Percentiles rank a stretch among this genome's conserved stretches.
Evolutionary conservation across 1,140 invertebrate species (phyloP).

Genomic region (Eufriesea mexicana): DNA sequence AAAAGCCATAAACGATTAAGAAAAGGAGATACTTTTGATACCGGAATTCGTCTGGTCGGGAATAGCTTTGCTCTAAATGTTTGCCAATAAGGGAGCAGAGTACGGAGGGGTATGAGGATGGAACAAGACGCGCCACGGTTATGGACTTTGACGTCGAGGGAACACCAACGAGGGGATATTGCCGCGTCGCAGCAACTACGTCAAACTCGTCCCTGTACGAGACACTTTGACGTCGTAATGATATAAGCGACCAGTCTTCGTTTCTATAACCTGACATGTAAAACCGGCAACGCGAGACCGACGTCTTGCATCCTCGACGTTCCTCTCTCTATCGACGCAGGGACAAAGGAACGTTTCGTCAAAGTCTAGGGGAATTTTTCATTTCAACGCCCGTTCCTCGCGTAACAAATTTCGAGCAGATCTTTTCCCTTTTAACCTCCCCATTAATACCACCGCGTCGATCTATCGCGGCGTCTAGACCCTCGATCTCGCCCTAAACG

Average conservation of each 20-base stretch:
- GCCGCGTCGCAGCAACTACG: constrained; percentile 53
- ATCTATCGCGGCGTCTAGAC: neutral
- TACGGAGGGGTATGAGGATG: neutral
- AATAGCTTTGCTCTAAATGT: neutral
- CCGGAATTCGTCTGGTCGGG: too few species aligned
- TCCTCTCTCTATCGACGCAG: neutral
- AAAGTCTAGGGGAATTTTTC: too few species aligned
- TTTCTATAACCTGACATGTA: constrained; percentile 24
- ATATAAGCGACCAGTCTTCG: constrained; percentile 53
- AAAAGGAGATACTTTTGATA: too few species aligned
- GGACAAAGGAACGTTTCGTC: neutral
- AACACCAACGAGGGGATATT: constrained; percentile 52
- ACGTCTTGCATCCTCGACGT: neutral
- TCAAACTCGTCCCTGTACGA: constrained; percentile 48
- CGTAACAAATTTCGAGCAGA: neutral
- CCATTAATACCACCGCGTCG: neutral
- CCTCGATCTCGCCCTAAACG: neutral
- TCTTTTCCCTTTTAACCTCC: too few species aligned
- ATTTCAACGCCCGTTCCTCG: too few species aligned
- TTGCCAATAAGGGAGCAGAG: constrained; percentile 1
- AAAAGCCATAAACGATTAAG: too few species aligned
- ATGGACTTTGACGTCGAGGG: constrained; percentile 49
- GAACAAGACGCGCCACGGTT: constrained; percentile 21
- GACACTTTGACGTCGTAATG: constrained; percentile 62
- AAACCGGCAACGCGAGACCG: constrained; percentile 12